Evolutionary conservation across 2,113 vertebrate genomes (phyloP).

Genomic region (Peromyscus polionotus): DNA sequence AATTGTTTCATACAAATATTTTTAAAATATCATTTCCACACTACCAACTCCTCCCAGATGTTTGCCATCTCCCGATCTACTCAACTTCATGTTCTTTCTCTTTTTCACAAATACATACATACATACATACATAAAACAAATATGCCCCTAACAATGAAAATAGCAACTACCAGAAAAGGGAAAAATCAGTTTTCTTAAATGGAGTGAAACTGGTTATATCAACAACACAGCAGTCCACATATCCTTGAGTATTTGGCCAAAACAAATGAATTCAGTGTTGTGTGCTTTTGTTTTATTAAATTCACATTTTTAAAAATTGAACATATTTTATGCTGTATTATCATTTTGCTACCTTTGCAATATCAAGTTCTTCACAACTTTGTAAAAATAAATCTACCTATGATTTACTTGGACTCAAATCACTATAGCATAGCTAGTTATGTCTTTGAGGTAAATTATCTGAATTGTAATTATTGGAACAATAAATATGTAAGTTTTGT

Average conservation of each 20-base stretch:
- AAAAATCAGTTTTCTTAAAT: not conserved
- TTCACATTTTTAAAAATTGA: not conserved
- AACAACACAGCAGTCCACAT: not conserved
- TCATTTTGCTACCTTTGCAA: not conserved
- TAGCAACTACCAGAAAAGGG: not conserved
- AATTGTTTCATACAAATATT: not conserved
- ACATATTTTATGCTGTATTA: not conserved
- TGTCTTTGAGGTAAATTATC: slow-evolving; percentile 27
- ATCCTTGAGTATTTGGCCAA: not conserved
- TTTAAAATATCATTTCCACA: not conserved
- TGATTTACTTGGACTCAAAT: slow-evolving; percentile 35
- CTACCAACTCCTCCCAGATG: not conserved
- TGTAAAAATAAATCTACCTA: not conserved
- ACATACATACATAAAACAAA: not conserved
- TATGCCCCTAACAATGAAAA: not conserved
- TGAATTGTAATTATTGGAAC: slow-evolving; percentile 31
- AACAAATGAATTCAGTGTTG: not conserved
- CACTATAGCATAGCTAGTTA: slow-evolving; percentile 39
- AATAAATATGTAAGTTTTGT: slow-evolving; percentile 11
- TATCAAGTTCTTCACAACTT: not conserved
- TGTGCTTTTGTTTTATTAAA: not conserved
- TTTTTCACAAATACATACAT: too few species aligned
- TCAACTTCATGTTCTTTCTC: not conserved
- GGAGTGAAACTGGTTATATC: not conserved
- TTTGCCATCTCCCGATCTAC: not conserved